Percentiles rank a stretch among this genome's conserved stretches.
phyloP scores from a whole-genome alignment of 2,888 invertebrate genomes.

The Carterocephalus palaemon region DNA sequence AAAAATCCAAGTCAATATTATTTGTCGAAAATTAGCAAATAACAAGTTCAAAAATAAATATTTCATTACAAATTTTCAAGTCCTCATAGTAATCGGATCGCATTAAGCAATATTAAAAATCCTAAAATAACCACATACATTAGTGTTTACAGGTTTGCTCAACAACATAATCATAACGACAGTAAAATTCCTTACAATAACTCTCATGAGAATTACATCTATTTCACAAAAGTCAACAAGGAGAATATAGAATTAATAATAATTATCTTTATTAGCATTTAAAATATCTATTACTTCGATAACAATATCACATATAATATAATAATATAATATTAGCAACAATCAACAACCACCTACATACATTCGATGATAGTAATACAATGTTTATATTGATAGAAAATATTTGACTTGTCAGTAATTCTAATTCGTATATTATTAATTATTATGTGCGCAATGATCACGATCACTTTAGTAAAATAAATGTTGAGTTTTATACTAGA shows the following conservation, averaged over 20 bases:
- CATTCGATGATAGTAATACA: slow-evolving; percentile 64
- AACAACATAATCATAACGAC: slow-evolving; percentile 20
- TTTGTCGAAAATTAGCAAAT: slow-evolving; percentile 7
- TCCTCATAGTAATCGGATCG: slow-evolving; percentile 5
- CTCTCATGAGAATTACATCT: slow-evolving; percentile 47
- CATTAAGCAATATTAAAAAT: slow-evolving; percentile 1
- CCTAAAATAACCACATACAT: neutral
- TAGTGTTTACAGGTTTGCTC: neutral
- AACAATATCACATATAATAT: slow-evolving; percentile 77
- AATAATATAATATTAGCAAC: slow-evolving; percentile 66
- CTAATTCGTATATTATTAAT: slow-evolving; percentile 65
- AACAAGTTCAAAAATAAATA: slow-evolving; percentile 13
- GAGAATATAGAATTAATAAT: slow-evolving; percentile 63
- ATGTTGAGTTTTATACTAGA: slow-evolving; percentile 18
- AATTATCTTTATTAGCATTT: slow-evolving; percentile 53
- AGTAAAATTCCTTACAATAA: slow-evolving; percentile 35
- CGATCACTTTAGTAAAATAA: slow-evolving; percentile 47
- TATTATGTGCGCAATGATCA: slow-evolving; percentile 63
- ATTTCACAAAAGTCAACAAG: slow-evolving; percentile 75
- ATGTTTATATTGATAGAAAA: slow-evolving; percentile 49
- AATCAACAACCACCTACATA: slow-evolving; percentile 64
- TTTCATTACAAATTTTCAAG: slow-evolving; percentile 3
- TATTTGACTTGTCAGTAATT: slow-evolving; percentile 59
- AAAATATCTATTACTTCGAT: slow-evolving; percentile 73
- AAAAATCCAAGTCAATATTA: slow-evolving; percentile 9